Evolutionary conservation across 1,140 invertebrate genomes (phyloP), one percentile per base, ranked within the genome.

Genomic region (Drosophila elegans): DNA sequence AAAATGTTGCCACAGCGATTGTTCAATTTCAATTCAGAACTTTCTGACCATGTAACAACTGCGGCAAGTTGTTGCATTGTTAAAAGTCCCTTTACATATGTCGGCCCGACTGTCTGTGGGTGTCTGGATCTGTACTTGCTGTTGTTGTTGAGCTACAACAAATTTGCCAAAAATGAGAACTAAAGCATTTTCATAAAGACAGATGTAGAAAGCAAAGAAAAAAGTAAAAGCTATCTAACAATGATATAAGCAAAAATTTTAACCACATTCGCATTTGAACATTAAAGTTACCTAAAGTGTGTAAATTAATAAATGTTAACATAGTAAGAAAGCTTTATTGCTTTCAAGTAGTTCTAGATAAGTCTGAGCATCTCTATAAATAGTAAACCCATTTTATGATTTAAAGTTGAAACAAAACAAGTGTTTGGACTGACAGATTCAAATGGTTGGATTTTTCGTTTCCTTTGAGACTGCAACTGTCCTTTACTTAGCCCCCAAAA

Each of bases 21-120:
- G 81, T 83, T 85, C 63, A 85, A 83, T 85, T 83, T 63, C 66
- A 84, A 83, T 85, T 80, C 80, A 80, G 61, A 83, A 83, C 81
- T 83, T 83, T 83, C 68, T 79, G 64, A 67, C 64, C 81, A 63
- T 83, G 80, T 85, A 52, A 46, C 80, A 84, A 83, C 71, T 77
- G 77, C 57, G 60, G 81, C 80, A 76, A 80, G 80, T 83, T 83
- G 80, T 83, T 83, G 80, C 80, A 83, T 84, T 83, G 80, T 83
- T 76, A 46, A 44, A 63, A 59, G 46, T 67, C 64, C 53, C 57
- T 44, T 80, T 76, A 83, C 80, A 83, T 62, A 56, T 84, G 80
- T 80, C 62, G 59, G 67, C 39, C 36, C n/a, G 10, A 12, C 68
- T 38, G 39, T 25, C 34, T 73, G 67, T 57, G 52, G 36, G 32